These are phyloP conservation scores for Catharus bicknelli DNA, from an alignment of 2,113 vertebrate genomes.

Conservation along the genomic window DNA sequence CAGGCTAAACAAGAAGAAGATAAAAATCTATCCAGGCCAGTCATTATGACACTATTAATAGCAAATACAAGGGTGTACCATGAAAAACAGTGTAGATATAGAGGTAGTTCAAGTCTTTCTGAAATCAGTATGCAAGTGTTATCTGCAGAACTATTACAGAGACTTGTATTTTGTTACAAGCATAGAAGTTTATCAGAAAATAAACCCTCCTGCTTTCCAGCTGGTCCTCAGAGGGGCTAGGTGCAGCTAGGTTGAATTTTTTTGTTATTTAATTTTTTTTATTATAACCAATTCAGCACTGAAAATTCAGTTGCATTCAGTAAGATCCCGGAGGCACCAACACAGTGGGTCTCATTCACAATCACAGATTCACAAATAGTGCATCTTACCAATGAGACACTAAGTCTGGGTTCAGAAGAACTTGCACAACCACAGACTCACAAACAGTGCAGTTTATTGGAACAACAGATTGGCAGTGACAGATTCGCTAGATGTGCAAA, in stretches of 20 bases:
- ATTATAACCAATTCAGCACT: neutral
- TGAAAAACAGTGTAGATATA: neutral
- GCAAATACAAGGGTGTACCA: neutral
- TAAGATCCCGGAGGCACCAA: neutral
- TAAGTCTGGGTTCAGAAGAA: neutral
- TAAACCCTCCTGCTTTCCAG: neutral
- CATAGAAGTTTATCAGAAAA: neutral
- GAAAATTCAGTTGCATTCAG: neutral
- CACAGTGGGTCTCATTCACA: neutral
- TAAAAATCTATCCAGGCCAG: constrained; percentile 5
- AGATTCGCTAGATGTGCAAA: neutral
- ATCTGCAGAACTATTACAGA: neutral
- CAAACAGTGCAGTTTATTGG: neutral
- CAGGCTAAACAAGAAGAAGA: neutral
- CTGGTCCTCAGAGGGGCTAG: neutral
- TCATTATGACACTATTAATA: neutral
- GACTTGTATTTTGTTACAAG: neutral
- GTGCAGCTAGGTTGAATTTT: neutral
- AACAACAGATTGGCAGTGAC: neutral
- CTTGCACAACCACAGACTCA: neutral
- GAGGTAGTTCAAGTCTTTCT: neutral
- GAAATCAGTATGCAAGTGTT: neutral
- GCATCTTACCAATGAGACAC: neutral
- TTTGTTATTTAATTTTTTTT: neutral
- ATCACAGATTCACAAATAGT: neutral